Conservation (phyloP, 2,797 vertebrate species). For the Syndactyla subalaris region DNA sequence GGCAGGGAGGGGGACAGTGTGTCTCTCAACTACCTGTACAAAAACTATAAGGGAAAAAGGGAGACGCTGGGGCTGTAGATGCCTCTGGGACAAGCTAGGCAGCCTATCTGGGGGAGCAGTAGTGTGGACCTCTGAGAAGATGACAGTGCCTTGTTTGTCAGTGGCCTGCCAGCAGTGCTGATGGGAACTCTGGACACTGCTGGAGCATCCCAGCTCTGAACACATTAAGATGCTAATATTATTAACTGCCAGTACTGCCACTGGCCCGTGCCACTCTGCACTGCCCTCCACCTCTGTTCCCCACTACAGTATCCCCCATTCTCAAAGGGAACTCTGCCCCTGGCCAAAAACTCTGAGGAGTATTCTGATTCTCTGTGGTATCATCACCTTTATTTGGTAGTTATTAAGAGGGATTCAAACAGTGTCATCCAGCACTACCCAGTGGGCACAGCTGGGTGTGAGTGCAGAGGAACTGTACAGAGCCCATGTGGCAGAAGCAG, state of each 20-base stretch:
- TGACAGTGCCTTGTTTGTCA: background rate
- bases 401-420: background rate
- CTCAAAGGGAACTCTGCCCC: background rate
- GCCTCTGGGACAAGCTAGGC: background rate
- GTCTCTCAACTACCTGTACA: conserved; percentile 74
- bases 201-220: background rate
- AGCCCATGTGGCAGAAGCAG: rapidly evolving
- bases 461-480: background rate
- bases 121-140: background rate
- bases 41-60: background rate
- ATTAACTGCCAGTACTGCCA: background rate
- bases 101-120: background rate
- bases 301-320: background rate
- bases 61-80: conserved; percentile 21
- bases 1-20: conserved; percentile 53
- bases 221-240: background rate
- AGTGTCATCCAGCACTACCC: background rate
- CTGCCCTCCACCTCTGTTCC: background rate
- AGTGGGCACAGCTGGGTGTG: background rate
- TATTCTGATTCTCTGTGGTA: background rate
- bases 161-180: background rate
- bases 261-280: background rate
- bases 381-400: background rate
- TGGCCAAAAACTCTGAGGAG: background rate
- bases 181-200: background rate